Conservation (phyloP, 2,797 vertebrate species). For the Spinus olivaceus region DNA sequence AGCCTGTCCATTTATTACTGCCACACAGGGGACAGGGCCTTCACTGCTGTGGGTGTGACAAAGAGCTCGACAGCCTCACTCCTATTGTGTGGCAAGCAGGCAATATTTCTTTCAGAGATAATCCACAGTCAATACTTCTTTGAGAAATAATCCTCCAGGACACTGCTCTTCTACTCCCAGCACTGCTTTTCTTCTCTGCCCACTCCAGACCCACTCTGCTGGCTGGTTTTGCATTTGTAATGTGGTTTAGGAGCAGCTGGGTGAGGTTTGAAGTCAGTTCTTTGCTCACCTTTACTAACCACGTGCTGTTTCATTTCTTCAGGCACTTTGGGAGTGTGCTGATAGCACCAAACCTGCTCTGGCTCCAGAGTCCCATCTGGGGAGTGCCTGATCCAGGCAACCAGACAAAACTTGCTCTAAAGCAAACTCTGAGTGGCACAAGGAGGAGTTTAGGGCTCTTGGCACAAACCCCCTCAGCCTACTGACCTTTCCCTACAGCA, state of each 20-base stretch:
- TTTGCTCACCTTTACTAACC: not conserved
- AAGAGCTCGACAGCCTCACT: not conserved
- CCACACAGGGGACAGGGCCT: not conserved
- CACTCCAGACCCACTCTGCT: not conserved
- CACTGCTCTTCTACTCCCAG: not conserved
- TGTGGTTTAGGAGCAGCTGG: not conserved
- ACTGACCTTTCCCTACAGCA: not conserved
- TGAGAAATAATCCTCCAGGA: not conserved
- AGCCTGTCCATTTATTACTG: not conserved
- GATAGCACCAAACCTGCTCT: not conserved
- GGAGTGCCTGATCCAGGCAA: not conserved
- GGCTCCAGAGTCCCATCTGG: not conserved
- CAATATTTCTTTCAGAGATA: not conserved
- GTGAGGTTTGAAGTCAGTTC: not conserved
- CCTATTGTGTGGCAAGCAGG: not conserved
- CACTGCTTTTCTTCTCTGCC: not conserved
- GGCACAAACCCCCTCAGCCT: not conserved
- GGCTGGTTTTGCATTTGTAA: not conserved
- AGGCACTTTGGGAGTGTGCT: not conserved
- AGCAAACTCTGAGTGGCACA: accelerated
- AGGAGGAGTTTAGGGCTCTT: not conserved
- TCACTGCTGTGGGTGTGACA: accelerated
- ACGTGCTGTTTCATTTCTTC: not conserved
- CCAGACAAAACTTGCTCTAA: not conserved
- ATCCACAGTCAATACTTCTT: not conserved